Conservation (phyloP, 92 coral and sea anemone species). For the Muricea muricata region DNA sequence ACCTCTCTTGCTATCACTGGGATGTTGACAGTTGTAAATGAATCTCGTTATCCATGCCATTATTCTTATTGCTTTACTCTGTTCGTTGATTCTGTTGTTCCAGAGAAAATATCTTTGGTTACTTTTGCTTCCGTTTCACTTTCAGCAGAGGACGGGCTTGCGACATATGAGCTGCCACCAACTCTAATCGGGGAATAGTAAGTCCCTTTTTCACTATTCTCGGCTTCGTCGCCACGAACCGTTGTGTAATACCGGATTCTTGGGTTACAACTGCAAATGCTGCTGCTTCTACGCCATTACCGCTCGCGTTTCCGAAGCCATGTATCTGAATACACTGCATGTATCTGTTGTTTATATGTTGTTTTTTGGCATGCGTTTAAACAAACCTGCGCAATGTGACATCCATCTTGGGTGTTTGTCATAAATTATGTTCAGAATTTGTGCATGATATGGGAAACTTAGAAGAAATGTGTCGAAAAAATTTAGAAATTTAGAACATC, state of each 20-base stretch:
- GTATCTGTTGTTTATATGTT: no score
- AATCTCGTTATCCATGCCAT: slow-evolving; percentile 58
- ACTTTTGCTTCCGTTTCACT: slow-evolving; percentile 46
- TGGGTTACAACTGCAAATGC: background rate
- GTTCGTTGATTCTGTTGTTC: slow-evolving; percentile 19
- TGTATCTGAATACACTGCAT: no score
- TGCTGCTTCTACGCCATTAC: background rate
- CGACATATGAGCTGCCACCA: background rate
- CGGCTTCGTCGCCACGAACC: background rate
- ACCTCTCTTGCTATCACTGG: slow-evolving; percentile 23
- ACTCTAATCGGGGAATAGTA: no score
- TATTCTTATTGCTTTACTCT: slow-evolving; percentile 36
- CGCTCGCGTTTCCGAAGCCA: background rate
- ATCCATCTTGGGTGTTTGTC: no score
- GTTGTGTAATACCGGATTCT: background rate
- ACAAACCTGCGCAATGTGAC: no score
- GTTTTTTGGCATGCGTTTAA: no score
- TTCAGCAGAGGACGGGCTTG: slow-evolving; percentile 24
- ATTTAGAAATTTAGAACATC: no score
- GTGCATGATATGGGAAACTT: no score
- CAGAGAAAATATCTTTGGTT: slow-evolving; percentile 31
- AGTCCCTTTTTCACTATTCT: no score
- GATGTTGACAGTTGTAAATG: slow-evolving; percentile 34
- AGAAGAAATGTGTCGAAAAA: no score
- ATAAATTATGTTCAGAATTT: no score